Conservation (phyloP, 2,797 vertebrate species). For the Distichodus sexfasciatus region DNA sequence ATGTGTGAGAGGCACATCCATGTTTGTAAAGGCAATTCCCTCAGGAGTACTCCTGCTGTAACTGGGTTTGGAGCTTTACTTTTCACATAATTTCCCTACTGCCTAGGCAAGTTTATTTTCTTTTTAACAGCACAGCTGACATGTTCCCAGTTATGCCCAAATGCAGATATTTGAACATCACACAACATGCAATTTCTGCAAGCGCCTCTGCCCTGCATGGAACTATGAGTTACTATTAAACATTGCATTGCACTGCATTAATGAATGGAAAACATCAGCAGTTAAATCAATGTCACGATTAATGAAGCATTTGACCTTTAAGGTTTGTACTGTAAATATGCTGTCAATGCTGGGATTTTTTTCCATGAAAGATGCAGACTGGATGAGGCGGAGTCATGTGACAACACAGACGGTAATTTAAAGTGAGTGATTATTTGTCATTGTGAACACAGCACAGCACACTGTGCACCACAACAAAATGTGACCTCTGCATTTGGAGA, state of each 20-base stretch:
- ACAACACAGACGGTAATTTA: too few species aligned
- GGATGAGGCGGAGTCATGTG: too few species aligned
- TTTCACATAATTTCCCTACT: constrained; percentile 42
- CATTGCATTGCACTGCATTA: too few species aligned
- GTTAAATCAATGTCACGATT: too few species aligned
- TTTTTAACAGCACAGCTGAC: constrained; percentile 40
- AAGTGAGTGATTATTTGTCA: too few species aligned
- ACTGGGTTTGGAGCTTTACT: constrained; percentile 54
- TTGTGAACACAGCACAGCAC: too few species aligned
- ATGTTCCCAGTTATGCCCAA: constrained; percentile 27
- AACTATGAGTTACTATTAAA: neutral
- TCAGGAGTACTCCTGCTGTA: constrained; percentile 48
- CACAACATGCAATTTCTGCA: neutral
- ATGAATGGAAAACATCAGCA: constrained; percentile 4
- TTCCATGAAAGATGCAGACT: too few species aligned
- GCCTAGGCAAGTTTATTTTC: constrained; percentile 37
- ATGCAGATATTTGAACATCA: neutral
- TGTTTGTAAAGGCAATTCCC: constrained; percentile 25
- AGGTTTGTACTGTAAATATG: too few species aligned
- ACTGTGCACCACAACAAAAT: too few species aligned
- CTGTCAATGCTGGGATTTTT: too few species aligned
- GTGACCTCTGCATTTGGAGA: too few species aligned
- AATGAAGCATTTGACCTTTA: too few species aligned
- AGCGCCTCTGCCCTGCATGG: neutral
- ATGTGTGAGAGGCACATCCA: constrained; percentile 26